These are phyloP conservation scores for Cliona cf. orientalis DNA, from an alignment of 37 sponge, comb jelly and placozoan genomes.

Conservation along the genomic window DNA sequence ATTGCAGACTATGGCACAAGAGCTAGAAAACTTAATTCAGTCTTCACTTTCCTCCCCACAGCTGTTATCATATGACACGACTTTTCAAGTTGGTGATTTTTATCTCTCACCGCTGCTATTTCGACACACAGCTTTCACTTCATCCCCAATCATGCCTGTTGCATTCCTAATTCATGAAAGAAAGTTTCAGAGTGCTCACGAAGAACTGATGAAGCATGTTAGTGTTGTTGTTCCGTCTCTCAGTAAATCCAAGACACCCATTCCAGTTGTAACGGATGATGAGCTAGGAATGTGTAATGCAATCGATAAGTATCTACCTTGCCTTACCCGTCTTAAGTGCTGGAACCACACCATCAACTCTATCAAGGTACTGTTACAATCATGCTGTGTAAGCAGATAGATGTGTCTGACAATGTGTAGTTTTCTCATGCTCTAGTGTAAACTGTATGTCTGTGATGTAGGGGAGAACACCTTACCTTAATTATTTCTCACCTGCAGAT, in stretches of 20 bases:
- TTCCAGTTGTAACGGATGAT: slow-evolving; percentile 37
- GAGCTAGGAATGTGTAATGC: slow-evolving; percentile 20
- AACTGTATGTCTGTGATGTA: too few relatives aligned
- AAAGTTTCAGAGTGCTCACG: slow-evolving; percentile 10
- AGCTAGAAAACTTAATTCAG: slow-evolving; percentile 41
- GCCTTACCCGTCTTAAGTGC: slow-evolving; percentile 11
- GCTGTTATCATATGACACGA: slow-evolving; percentile 64
- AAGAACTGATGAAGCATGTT: slow-evolving; percentile 4
- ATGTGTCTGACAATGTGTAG: too few relatives aligned
- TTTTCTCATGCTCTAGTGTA: too few relatives aligned
- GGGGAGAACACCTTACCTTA: too few relatives aligned
- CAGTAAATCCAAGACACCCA: background rate
- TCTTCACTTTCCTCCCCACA: slow-evolving; percentile 42
- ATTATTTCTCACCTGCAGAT: too few relatives aligned
- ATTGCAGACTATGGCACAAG: slow-evolving; percentile 18
- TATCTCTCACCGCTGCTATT: slow-evolving; percentile 54
- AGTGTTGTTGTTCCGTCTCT: background rate
- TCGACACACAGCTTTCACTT: slow-evolving; percentile 41
- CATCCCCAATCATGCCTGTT: slow-evolving; percentile 18
- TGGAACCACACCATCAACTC: slow-evolving; percentile 47
- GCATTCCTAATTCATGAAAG: slow-evolving; percentile 35
- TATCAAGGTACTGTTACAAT: slow-evolving; percentile 6
- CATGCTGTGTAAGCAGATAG: too few relatives aligned
- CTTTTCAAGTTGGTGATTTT: slow-evolving; percentile 64
- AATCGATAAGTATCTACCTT: background rate